Conservation (phyloP, 2,888 invertebrate species). For the Nomada lathburiana region DNA sequence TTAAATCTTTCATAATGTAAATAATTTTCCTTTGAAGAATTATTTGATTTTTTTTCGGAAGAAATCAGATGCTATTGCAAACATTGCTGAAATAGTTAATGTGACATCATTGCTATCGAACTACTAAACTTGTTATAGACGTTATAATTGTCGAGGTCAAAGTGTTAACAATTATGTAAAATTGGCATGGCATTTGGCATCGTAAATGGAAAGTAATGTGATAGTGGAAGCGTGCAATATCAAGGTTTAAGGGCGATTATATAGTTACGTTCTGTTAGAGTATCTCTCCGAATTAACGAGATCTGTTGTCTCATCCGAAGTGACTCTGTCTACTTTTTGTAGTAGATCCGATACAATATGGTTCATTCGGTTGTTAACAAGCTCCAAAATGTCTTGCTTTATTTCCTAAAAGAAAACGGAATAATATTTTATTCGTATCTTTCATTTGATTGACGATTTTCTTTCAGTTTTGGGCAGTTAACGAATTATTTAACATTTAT, state of each 20-base stretch:
- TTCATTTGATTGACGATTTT: neutral
- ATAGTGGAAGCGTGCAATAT: neutral
- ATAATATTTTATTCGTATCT: neutral
- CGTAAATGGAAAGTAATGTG: neutral
- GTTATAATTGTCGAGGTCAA: neutral
- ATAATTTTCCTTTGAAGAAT: neutral
- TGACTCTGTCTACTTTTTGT: slow-evolving; percentile 47
- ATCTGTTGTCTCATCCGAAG: slow-evolving; percentile 4
- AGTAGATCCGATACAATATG: slow-evolving; percentile 71
- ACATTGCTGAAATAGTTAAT: neutral
- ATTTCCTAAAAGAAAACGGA: slow-evolving; percentile 63
- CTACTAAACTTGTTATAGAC: neutral
- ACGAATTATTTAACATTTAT: neutral
- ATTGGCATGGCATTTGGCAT: neutral
- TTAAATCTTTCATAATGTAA: neutral
- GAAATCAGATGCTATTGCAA: neutral
- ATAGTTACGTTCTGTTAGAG: slow-evolving; percentile 58
- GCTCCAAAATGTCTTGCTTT: slow-evolving; percentile 64
- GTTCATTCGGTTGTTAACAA: slow-evolving; percentile 67
- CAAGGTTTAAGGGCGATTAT: neutral
- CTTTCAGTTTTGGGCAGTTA: neutral
- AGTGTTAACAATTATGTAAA: neutral
- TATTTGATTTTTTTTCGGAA: neutral
- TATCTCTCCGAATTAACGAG: slow-evolving; percentile 48
- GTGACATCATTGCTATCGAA: neutral